These are phyloP conservation scores for Sebastiscus tertius DNA, from an alignment of 2,797 vertebrate genomes.

Conservation along the genomic window DNA sequence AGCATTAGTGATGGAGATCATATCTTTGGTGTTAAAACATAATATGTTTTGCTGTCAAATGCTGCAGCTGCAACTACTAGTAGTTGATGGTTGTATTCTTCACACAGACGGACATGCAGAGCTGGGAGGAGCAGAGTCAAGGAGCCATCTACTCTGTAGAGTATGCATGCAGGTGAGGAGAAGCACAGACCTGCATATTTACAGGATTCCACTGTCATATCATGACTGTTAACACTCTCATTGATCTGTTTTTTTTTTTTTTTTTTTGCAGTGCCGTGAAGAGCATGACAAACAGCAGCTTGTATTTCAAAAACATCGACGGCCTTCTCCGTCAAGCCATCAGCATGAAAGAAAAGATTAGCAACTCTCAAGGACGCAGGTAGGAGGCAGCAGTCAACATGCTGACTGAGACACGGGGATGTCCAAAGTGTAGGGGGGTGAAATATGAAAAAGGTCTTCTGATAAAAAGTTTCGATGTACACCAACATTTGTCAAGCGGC, in stretches of 20 bases:
- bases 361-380: slow-evolving; percentile 89
- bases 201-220: not conserved
- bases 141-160: slow-evolving; percentile 96
- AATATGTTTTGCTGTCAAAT: too few relatives aligned
- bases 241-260: not conserved
- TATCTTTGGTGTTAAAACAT: too few relatives aligned
- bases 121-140: slow-evolving; percentile 98
- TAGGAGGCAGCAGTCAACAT: slow-evolving; percentile 73
- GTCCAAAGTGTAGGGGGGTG: not conserved
- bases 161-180: slow-evolving; percentile 92
- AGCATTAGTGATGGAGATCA: too few relatives aligned
- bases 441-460: not conserved
- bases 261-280: slow-evolving; percentile 89
- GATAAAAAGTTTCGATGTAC: not conserved
- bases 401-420: not conserved
- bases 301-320: slow-evolving; percentile 96
- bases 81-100: not conserved
- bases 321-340: slow-evolving; percentile 91
- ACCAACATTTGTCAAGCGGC: not conserved
- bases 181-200: not conserved
- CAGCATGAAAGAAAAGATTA: slow-evolving; percentile 90
- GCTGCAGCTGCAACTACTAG: not conserved
- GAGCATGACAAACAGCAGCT: slow-evolving; percentile 92
- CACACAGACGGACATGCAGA: slow-evolving; percentile 96
- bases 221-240: not conserved